Conservation (phyloP, 1,140 invertebrate genomes). For the Drosophila carrolli region DNA sequence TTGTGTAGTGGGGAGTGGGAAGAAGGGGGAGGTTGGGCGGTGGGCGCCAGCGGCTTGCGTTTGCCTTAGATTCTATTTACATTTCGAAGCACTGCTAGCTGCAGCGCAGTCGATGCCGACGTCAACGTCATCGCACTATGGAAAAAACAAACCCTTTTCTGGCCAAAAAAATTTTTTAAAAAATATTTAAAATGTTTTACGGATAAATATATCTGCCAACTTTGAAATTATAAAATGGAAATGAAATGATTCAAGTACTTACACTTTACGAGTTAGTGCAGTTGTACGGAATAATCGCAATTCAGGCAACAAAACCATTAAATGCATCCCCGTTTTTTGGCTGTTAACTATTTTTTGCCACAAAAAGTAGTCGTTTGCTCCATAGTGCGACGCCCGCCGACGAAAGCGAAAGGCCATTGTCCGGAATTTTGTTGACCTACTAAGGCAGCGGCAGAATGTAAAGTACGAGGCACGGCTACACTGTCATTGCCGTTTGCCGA, state of each 20-base stretch:
- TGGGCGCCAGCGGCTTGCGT: neutral
- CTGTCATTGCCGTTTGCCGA: constrained; percentile 82
- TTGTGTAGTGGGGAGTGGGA: neutral
- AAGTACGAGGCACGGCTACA: constrained; percentile 74
- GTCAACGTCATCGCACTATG: constrained; percentile 14
- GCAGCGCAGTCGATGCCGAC: constrained; percentile 17
- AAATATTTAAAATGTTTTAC: too few species aligned
- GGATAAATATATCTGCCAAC: too few species aligned
- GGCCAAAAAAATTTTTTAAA: too few species aligned
- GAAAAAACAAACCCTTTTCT: too few species aligned
- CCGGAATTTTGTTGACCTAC: constrained; percentile 85
- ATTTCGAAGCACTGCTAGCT: constrained; percentile 53
- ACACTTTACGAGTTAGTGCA: too few species aligned
- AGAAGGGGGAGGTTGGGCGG: constrained; percentile 8
- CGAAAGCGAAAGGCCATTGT: constrained; percentile 85
- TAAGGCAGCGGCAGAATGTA: constrained; percentile 80
- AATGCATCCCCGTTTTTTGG: too few species aligned
- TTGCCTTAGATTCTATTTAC: constrained; percentile 60
- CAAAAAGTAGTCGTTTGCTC: too few species aligned
- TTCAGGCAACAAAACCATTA: too few species aligned
- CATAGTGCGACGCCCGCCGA: constrained; percentile 57
- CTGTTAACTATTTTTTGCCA: too few species aligned
- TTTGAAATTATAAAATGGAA: too few species aligned
- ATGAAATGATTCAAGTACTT: too few species aligned
- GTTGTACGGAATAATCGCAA: too few species aligned